Evolutionary conservation across 2,888 invertebrate species (phyloP), one percentile per base, ranked within the genome.

Genomic region (Bedellia somnulentella): DNA sequence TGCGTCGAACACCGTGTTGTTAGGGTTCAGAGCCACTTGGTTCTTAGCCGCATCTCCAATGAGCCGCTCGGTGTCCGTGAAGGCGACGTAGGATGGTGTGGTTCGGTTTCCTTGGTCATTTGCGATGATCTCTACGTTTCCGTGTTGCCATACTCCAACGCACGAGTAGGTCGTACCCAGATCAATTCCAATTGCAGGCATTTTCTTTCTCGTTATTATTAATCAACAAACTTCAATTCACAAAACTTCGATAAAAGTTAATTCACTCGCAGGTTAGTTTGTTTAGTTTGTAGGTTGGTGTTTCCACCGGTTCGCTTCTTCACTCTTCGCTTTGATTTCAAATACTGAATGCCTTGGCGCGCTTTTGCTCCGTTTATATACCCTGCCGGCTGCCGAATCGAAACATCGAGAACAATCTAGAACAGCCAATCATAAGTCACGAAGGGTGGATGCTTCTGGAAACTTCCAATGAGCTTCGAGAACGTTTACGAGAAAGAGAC

Each of bases 51-150:
- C 88, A 68, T 92, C 91, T 24, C 92, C 91, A 44, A 92, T 87
- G 22, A 92, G 75, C 9, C 18, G 18, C 18, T 18, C 18, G 5
- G 18, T 18, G 43, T 92, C 90, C 14, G 88, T 90, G 57, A 92
- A 93, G 4, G 89, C 90, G 29, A 92, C 91, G 62, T 89, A 93
- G 39, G 88, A 88, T 27, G 92, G 91, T 29, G 91, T 93, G 6
- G 90, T 91, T 30, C 91, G 75, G 60, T 92, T 92, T 37, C 91
- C 92, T 63, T 91, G 90, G 55, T 91, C 90, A 54, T 93, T 93
- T 34, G 92, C 89, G 52, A 92, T 90, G 53, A 88, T 88, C 55
- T 88, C 87, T 36, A 89, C 87, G 57, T 87, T 85, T 35, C 85
- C 86, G 50, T 89, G 82, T 52, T 88, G 86, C 81, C 86, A 90